A percentile compares a stretch with the other conserved stretches of the same genome.
Conservation (phyloP, 2,797 vertebrate species). For the Micrastur ruficollis region DNA sequence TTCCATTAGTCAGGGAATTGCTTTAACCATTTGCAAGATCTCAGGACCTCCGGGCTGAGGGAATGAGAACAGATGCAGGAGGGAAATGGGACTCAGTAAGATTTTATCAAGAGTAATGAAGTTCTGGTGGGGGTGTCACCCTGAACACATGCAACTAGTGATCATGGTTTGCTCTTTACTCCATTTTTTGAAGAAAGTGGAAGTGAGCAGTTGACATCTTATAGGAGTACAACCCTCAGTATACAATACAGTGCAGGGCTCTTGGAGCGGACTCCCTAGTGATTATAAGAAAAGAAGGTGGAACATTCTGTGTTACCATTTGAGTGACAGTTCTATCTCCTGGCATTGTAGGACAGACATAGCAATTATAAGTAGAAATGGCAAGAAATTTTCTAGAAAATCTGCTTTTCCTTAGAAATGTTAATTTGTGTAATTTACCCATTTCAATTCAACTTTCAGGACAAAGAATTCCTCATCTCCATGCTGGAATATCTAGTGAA, state of each 20-base stretch:
- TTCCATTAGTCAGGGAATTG: neutral
- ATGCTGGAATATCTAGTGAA: neutral
- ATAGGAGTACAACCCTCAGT: neutral
- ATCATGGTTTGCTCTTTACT: neutral
- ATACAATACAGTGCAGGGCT: neutral
- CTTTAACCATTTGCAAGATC: conserved; percentile 21
- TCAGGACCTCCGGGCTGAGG: neutral
- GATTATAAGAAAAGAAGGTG: neutral
- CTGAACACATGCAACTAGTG: neutral
- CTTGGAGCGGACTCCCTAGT: neutral
- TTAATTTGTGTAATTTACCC: neutral
- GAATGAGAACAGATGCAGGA: neutral
- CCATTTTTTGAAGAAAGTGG: neutral
- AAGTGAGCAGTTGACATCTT: neutral
- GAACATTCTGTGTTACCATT: neutral
- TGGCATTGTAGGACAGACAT: neutral
- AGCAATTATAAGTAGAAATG: neutral
- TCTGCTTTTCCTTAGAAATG: neutral
- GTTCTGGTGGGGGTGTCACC: neutral
- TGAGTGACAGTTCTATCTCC: neutral
- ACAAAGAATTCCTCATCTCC: neutral
- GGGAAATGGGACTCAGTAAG: neutral
- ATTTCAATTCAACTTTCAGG: neutral
- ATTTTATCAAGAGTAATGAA: neutral
- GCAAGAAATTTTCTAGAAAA: neutral